These are phyloP conservation scores for Palloptera scutellata DNA, from an alignment of 2,888 invertebrate genomes.

Conservation along the genomic window DNA sequence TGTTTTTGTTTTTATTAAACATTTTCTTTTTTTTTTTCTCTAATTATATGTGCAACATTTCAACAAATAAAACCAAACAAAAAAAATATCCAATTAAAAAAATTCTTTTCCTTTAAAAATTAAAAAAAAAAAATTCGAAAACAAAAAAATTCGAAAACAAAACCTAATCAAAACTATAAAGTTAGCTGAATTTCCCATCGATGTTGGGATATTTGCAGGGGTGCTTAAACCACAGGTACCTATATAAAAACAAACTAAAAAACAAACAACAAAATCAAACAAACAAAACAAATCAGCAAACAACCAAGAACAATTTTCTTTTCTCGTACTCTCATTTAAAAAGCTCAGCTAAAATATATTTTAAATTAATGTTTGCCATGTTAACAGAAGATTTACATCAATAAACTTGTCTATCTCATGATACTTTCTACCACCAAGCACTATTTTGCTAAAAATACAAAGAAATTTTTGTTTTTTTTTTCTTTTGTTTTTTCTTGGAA, in stretches of 20 bases:
- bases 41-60: conserved; percentile 32
- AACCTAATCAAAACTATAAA: conserved; percentile 45
- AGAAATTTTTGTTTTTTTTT: too few relatives aligned
- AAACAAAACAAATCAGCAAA: conserved; percentile 29
- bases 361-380: too few relatives aligned
- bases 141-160: conserved; percentile 18
- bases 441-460: neutral
- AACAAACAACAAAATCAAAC: conserved; percentile 27
- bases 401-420: neutral
- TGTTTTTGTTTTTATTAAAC: conserved; percentile 9
- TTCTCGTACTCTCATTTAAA: neutral
- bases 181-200: conserved; percentile 78
- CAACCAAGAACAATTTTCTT: neutral
- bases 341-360: neutral
- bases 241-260: conserved; percentile 42
- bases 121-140: conserved; percentile 25
- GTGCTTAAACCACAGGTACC: conserved; percentile 71
- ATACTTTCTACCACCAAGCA: too few relatives aligned
- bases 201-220: conserved; percentile 80
- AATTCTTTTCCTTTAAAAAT: conserved; percentile 12
- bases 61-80: conserved; percentile 20
- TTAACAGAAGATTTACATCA: too few relatives aligned
- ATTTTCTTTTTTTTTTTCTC: conserved; percentile 31
- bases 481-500: too few relatives aligned
- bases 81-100: conserved; percentile 17